Conservation (phyloP, 2,888 invertebrate genomes). For the Lasioglossum morio region DNA sequence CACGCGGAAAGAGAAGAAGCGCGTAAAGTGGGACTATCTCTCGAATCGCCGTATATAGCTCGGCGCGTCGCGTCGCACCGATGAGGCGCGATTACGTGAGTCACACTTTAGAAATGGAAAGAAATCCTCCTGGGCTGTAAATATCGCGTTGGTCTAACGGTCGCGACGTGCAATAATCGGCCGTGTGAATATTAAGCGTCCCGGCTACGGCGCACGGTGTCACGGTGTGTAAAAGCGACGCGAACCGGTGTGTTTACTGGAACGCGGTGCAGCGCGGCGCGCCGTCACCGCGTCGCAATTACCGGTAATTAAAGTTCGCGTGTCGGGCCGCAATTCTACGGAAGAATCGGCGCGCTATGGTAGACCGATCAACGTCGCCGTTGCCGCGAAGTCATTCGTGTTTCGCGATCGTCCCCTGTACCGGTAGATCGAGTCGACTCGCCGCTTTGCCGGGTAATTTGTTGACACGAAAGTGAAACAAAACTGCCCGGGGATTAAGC, state of each 20-base stretch:
- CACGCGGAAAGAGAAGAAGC: conserved; percentile 28
- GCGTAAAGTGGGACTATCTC: conserved; percentile 40
- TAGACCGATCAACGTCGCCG: not conserved
- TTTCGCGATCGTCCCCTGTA: not conserved
- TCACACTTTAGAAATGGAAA: conserved; percentile 60
- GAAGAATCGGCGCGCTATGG: not conserved
- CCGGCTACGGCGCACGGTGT: not conserved
- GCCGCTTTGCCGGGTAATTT: not conserved
- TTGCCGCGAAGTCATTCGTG: not conserved
- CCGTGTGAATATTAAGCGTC: conserved; percentile 55
- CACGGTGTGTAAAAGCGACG: conserved; percentile 2
- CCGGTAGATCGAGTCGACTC: not conserved
- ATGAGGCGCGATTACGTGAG: conserved; percentile 59
- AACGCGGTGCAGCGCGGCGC: conserved; percentile 6
- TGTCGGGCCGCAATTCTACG: conserved; percentile 8
- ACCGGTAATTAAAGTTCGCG: conserved; percentile 37
- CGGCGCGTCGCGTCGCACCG: conserved; percentile 8
- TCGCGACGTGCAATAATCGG: conserved; percentile 49
- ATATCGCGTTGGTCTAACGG: conserved; percentile 57
- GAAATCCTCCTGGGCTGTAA: conserved; percentile 54
- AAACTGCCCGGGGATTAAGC: not conserved
- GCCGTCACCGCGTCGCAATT: conserved; percentile 20
- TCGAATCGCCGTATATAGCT: conserved; percentile 42
- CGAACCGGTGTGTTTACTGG: not conserved
- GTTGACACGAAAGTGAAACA: not conserved